Conservation (phyloP, 30 jellyfish, hydroid and myxozoan species). For the Pseudorhiza aurosa region DNA sequence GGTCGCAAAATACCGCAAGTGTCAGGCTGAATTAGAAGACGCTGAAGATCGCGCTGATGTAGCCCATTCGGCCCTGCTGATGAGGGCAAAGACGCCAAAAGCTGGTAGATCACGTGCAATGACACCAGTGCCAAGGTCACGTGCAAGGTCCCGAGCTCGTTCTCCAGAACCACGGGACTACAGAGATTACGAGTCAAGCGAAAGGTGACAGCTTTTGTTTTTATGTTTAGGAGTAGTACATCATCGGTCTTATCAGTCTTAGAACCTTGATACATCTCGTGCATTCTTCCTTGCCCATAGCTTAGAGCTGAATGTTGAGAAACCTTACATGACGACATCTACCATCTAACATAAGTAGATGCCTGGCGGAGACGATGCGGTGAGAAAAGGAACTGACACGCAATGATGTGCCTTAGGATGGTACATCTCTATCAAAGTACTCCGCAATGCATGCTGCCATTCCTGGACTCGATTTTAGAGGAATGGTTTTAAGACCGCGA, state of each 20-base stretch:
- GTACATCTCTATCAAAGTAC: too few relatives aligned
- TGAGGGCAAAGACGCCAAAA: slow-evolving; percentile 42
- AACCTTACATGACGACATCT: too few relatives aligned
- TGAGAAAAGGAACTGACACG: too few relatives aligned
- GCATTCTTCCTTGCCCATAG: too few relatives aligned
- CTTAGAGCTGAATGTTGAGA: too few relatives aligned
- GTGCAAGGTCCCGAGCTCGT: slow-evolving; percentile 64
- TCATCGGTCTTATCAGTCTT: neutral
- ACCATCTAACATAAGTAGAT: too few relatives aligned
- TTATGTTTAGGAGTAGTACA: neutral
- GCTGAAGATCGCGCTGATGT: slow-evolving; percentile 87
- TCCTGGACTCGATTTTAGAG: too few relatives aligned
- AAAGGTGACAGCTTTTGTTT: slow-evolving; percentile 22
- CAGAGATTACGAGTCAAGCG: slow-evolving; percentile 40
- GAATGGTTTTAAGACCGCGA: too few relatives aligned
- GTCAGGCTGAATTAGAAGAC: slow-evolving; percentile 76
- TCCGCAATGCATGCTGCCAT: too few relatives aligned
- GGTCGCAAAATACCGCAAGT: slow-evolving; percentile 77
- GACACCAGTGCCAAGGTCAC: slow-evolving; percentile 63
- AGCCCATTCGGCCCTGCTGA: slow-evolving; percentile 58
- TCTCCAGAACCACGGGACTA: slow-evolving; percentile 68
- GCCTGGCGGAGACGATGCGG: too few relatives aligned
- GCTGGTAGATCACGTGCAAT: slow-evolving; percentile 55
- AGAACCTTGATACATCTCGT: too few relatives aligned
- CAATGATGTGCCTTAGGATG: too few relatives aligned